Evolutionary conservation across 2,113 vertebrate genomes (phyloP).

Genomic region (Centropus bengalensis): DNA sequence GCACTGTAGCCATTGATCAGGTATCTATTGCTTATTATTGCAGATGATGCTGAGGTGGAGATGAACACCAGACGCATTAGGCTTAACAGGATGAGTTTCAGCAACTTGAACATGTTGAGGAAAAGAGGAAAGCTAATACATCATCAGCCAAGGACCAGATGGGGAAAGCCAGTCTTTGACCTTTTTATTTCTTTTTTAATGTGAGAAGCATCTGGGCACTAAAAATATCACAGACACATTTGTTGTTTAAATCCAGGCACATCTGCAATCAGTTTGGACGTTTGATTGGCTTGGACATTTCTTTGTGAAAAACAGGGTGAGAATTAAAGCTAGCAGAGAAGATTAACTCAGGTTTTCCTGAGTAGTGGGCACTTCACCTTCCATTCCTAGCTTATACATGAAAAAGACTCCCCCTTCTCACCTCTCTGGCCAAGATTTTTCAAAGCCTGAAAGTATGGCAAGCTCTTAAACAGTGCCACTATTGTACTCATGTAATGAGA

Average conservation of each 20-base stretch:
- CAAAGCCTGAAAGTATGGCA: not conserved
- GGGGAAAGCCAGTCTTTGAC: not conserved
- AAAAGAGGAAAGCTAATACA: slow-evolving; percentile 45
- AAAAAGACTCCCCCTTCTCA: not conserved
- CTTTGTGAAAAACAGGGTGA: not conserved
- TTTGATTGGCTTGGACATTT: not conserved
- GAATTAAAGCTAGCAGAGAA: not conserved
- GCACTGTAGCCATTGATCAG: not conserved
- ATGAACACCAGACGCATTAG: slow-evolving; percentile 29
- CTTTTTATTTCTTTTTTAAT: not conserved
- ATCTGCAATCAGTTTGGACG: not conserved
- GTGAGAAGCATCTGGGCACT: not conserved
- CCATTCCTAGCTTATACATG: not conserved
- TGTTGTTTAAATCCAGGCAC: not conserved
- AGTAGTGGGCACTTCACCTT: not conserved
- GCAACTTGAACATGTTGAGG: slow-evolving; percentile 28
- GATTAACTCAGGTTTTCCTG: not conserved
- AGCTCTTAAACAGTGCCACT: not conserved
- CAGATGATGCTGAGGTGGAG: slow-evolving; percentile 1
- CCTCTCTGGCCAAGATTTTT: not conserved
- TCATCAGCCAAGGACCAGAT: not conserved
- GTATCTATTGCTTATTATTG: not conserved
- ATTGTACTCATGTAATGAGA: not conserved
- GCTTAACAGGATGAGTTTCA: not conserved
- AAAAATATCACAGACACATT: not conserved